phyloP scores from a whole-genome alignment of 92 coral and sea anemone species.

The Palythoa grandiflora region DNA sequence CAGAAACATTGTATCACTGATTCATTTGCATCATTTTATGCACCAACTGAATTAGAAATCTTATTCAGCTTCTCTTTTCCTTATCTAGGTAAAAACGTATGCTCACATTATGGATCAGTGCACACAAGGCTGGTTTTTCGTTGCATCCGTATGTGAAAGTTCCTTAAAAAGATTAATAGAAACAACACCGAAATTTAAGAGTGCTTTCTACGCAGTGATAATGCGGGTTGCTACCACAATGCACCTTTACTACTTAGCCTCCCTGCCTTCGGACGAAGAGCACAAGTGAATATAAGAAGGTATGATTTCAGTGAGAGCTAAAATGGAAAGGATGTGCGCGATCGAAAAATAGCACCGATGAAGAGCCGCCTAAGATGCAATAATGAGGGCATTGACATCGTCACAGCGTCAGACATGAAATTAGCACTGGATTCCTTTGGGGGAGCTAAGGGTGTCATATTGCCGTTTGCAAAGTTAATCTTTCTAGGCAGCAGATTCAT shows the following conservation, averaged over 20 bases:
- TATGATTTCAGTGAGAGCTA: slow-evolving; percentile 55
- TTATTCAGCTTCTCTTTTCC: slow-evolving; percentile 31
- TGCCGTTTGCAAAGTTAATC: slow-evolving; percentile 58
- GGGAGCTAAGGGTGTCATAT: slow-evolving; percentile 53
- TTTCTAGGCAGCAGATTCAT: slow-evolving; percentile 49
- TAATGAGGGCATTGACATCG: slow-evolving; percentile 56
- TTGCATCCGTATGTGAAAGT: slow-evolving; percentile 25
- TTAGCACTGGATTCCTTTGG: slow-evolving; percentile 69
- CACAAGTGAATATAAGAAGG: slow-evolving; percentile 42
- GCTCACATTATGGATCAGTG: slow-evolving; percentile 14
- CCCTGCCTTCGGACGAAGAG: slow-evolving; percentile 49
- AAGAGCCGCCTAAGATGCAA: slow-evolving; percentile 69
- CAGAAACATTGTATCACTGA: slow-evolving; percentile 17
- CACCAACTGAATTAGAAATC: slow-evolving; percentile 35
- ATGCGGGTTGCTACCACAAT: slow-evolving; percentile 59
- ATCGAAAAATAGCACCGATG: slow-evolving; percentile 68
- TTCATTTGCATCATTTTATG: slow-evolving; percentile 25
- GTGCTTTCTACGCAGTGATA: slow-evolving; percentile 6
- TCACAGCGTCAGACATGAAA: slow-evolving; percentile 68
- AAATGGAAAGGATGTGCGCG: not conserved
- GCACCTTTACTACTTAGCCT: slow-evolving; percentile 54
- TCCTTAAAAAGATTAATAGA: not conserved
- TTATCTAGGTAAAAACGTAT: slow-evolving; percentile 18
- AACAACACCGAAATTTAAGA: not conserved
- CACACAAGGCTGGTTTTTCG: slow-evolving; percentile 25